Evolutionary conservation across 2,797 vertebrate species (phyloP), one percentile per base, ranked within the genome.

Genomic region (Rhinatrema bivittatum): DNA sequence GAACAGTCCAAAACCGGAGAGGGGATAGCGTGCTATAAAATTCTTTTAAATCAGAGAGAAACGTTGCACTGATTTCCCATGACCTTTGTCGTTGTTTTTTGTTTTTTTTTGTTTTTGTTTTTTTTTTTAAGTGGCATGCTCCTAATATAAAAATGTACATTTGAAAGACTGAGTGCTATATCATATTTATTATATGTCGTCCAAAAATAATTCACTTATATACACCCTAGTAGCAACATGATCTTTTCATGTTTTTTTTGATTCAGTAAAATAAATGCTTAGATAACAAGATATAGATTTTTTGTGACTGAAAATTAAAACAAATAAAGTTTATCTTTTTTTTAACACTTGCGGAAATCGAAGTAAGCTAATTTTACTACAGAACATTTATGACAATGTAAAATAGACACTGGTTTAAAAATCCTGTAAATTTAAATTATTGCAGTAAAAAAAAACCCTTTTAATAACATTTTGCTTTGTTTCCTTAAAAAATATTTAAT

Each of bases 111-210:
- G 46, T 58, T 76, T 72, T 74, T n/a, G n/a, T n/a, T n/a, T n/a
- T 71, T 72, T 71, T 46, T 58, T 76, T 72, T 74, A 83, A 84
- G 76, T 78, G 79, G 79, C 84, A 85, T 86, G 84, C 78, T 79
- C 72, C 79, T 75, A 69, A 73, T 80, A 71, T 53, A 74, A 79
- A 78, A 65, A 45, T 72, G 71, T 76, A 70, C 72, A 75, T 67
- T 76, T 58, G 70, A 79, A 82, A 81, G 80, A 81, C 74, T 68
- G 74, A 71, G 71, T 78, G 78, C 84, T 78, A 81, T 79, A 82
- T 82, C 77, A 78, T 86, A 86, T 87, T 87, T 87, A 87, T 86
- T 87, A 72, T 84, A 84, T 82, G 82, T 85, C 60, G 83, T 83
- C 60, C 59, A 58, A 62, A 67, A 72, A 44, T n/a, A 73, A 72